Conservation (phyloP, 2,888 invertebrate genomes). For the Nycteola revayana region DNA sequence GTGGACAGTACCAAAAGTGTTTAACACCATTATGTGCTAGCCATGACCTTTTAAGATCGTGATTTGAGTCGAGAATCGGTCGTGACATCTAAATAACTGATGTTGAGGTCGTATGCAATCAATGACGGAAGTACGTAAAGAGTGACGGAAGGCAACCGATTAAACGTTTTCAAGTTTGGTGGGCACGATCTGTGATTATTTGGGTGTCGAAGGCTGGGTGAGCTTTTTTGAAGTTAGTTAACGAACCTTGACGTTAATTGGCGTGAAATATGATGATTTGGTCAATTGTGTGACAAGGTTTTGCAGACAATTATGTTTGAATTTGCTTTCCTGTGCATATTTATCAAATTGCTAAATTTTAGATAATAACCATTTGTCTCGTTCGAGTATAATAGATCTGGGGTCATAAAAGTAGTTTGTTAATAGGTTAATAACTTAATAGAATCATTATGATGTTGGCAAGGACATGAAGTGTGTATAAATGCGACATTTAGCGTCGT, state of each 20-base stretch:
- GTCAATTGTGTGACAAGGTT: constrained; percentile 19
- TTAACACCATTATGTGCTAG: constrained; percentile 46
- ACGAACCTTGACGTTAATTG: constrained; percentile 29
- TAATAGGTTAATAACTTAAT: too few species aligned
- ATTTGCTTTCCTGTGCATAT: too few species aligned
- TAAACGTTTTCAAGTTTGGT: constrained; percentile 47
- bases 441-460: too few species aligned
- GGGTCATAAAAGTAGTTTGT: too few species aligned
- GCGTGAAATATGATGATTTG: constrained; percentile 24
- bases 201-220: constrained; percentile 39
- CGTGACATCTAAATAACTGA: constrained; percentile 76
- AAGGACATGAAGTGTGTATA: too few species aligned
- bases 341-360: too few species aligned
- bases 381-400: too few species aligned
- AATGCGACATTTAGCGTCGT: too few species aligned
- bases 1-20: constrained; percentile 47
- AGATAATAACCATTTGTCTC: too few species aligned
- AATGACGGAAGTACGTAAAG: constrained; percentile 68
- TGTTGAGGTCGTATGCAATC: constrained; percentile 66
- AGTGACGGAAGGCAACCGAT: constrained; percentile 60
- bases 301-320: constrained; percentile 15
- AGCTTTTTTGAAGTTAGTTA: constrained; percentile 28
- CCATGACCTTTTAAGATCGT: constrained; percentile 76
- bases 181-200: constrained; percentile 38
- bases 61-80: constrained; percentile 56